These are phyloP conservation scores for Nyctibius grandis DNA, from an alignment of 2,797 vertebrate genomes.

Conservation along the genomic window DNA sequence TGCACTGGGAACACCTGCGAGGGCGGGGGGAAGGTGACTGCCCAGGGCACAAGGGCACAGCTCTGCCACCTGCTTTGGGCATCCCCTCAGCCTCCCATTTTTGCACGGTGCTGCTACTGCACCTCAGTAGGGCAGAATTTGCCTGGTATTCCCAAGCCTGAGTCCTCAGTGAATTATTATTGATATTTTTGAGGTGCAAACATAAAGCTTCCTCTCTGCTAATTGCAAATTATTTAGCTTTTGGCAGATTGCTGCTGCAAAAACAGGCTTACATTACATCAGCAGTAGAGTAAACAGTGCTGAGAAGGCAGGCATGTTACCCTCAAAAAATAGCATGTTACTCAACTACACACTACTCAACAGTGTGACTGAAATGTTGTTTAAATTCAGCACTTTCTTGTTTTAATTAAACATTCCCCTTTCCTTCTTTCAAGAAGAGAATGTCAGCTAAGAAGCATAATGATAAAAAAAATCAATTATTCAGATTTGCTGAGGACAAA, in stretches of 20 bases:
- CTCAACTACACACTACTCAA: neutral
- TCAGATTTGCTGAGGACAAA: constrained; percentile 21
- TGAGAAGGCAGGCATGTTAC: neutral
- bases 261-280: neutral
- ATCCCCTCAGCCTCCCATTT: neutral
- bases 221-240: constrained; percentile 53
- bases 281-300: neutral
- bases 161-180: neutral
- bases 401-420: constrained; percentile 57
- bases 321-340: neutral
- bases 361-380: neutral
- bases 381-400: constrained; percentile 33
- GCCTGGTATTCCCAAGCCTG: neutral
- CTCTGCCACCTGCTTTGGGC: neutral
- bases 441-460: neutral
- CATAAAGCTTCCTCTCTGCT: constrained; percentile 11
- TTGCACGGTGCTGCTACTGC: rapidly evolving
- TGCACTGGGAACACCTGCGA: too few relatives aligned
- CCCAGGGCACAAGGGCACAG: neutral
- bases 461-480: constrained; percentile 20
- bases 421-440: neutral
- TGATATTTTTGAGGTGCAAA: neutral
- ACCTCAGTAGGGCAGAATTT: neutral
- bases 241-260: constrained; percentile 22
- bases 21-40: neutral